These are phyloP conservation scores for Laothoe populi DNA, from an alignment of 2,888 invertebrate genomes.

Conservation along the genomic window DNA sequence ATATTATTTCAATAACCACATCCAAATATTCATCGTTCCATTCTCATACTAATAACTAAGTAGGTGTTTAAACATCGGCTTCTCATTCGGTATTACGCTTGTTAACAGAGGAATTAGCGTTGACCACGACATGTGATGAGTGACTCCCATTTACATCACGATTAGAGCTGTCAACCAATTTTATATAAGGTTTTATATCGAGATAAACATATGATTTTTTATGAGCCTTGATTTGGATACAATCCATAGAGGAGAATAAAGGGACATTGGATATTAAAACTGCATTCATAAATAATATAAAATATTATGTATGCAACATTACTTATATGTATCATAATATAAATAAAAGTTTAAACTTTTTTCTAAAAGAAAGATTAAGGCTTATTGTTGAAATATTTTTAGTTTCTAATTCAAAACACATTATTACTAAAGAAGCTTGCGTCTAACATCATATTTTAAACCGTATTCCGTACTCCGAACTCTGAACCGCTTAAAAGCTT, in stretches of 20 bases:
- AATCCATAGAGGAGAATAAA: too few species aligned
- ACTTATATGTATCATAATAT: too few species aligned
- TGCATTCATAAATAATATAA: too few species aligned
- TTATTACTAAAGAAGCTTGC: background rate
- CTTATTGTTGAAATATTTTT: too few species aligned
- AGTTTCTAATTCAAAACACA: too few species aligned
- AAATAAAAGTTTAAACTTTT: too few species aligned
- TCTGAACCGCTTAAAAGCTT: constrained; percentile 59
- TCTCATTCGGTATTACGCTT: constrained; percentile 69
- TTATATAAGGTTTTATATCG: too few species aligned
- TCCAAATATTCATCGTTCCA: constrained; percentile 27
- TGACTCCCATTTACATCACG: constrained; percentile 18
- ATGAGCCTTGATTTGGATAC: too few species aligned
- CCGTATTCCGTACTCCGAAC: constrained; percentile 39
- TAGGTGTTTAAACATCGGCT: constrained; percentile 72
- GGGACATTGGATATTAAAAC: too few species aligned
- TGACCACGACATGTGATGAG: constrained; percentile 37
- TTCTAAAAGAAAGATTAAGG: too few species aligned
- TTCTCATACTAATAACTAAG: constrained; percentile 70
- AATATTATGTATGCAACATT: too few species aligned
- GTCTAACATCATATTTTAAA: constrained; percentile 32
- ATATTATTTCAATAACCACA: background rate
- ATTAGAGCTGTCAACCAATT: background rate
- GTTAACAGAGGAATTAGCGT: constrained; percentile 66
- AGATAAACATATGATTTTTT: too few species aligned